Evolutionary conservation across 1,140 invertebrate genomes (phyloP), one percentile per base, ranked within the genome.

Genomic region (Drosophila ambigua): DNA sequence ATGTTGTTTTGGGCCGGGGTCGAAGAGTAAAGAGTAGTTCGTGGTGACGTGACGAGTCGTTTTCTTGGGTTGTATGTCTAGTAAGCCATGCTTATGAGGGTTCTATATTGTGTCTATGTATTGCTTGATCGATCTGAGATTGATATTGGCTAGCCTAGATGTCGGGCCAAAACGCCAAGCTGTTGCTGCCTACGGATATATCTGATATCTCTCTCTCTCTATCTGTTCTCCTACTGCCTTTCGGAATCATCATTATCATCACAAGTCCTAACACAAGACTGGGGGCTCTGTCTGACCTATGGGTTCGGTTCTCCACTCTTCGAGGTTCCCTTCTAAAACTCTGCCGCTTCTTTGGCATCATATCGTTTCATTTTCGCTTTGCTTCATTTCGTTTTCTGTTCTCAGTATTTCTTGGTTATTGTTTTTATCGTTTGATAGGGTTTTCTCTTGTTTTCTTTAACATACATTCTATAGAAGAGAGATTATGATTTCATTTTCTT

Each of bases 71-170:
- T 66, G 73, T 78, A 66, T 66, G 66, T 83, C 45, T 80, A 71
- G 62, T 80, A 84, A 84, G 80, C 80, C 83, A 80, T 77, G 80
- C 80, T 84, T 85, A 77, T 64, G 50, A 64, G 67, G 59, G 52
- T 71, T 71, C 65, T 71, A 69, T 71, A 71, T 75, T 73, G 80
- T 69, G 60, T 55, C 82, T 84, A 80, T 85, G 51, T 72, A 81
- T 67, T 75, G 74, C 73, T 77, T 81, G 54, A 71, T 77, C 64
- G 49, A 67, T 77, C 72, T 72, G 62, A 72, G 57, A 72, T 64
- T 61, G 44, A 73, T 68, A 63, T 73, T 73, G 71, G 71, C 71
- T 73, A 73, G 59, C 69, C 66, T 73, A 73, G 59, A 63, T 63
- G 50, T 73, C 68, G 50, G 59, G 59, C 69, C 57, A 61, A 57